Evolutionary conservation across 2,113 vertebrate species (phyloP), one percentile per base, ranked within the genome.

Genomic region (Pitta sordida): DNA sequence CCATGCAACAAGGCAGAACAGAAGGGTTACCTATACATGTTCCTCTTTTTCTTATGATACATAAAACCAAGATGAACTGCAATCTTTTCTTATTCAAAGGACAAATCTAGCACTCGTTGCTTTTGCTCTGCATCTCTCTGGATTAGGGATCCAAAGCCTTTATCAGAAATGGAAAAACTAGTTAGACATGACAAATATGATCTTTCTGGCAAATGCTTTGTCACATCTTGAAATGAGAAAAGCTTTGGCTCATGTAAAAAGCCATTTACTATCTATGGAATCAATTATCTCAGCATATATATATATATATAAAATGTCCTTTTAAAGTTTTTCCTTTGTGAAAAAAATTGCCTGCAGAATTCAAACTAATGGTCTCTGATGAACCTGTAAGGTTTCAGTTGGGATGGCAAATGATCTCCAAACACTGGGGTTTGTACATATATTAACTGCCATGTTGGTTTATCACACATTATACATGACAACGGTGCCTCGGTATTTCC

Each of bases 241-340:
- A 93, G 80, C 73, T 93, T 46, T 82, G 74, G 60, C 41, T 96
- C 62, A 44, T 15, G 24, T 64, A 64, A 89, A 86, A 92, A 91
- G 39, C 77, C 73, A 86, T 78, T 86, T 81, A 41, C 60, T 60
- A 82, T 82, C 94, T 51, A 58, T 36, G 41, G 86, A 75, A 94
- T 84, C 91, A 91, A 76, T 62, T 81, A 81, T 65, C 21, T 84
- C 29, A 8, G 52, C 34, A 59, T 39, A 70, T 29, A 34, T 12
- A 34, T 14, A 17, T 30, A 32, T 20, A 41, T 41, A 41, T 41
- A 41, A 41, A 52, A 67, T 4, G 20, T 27, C 62, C 43, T 67
- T 63, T 10, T 51, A 20, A 79, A 85, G 58, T 2, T 94, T 39
- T 77, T 15, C n/a, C 77, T 80, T 59, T 27, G 29, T 63, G 27